phyloP scores from a whole-genome alignment of 92 coral and sea anemone genomes.

The Epizoanthus rinbou region DNA sequence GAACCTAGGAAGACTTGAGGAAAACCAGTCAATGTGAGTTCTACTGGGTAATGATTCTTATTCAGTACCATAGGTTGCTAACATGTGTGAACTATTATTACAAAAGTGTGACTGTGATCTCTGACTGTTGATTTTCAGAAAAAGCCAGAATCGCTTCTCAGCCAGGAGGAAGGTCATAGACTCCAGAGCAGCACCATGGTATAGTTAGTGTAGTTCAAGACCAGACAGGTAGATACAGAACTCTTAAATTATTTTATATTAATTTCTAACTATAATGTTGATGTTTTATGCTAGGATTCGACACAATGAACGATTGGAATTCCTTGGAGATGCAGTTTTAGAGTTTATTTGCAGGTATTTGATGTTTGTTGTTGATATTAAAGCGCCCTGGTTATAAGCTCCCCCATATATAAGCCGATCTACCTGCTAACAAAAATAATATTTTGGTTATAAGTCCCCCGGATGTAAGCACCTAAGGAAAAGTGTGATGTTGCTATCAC shows the following conservation, averaged over 20 bases:
- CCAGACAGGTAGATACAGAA: conserved; percentile 1
- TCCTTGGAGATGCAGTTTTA: conserved; percentile 94
- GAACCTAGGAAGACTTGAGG: conserved; percentile 94
- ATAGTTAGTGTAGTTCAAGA: conserved; percentile 1
- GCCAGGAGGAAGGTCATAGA: conserved; percentile 36
- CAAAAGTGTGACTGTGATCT: not conserved
- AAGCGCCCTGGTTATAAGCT: no score
- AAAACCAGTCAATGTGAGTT: conserved; percentile 91
- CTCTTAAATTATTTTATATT: not conserved
- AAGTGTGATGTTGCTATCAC: no score
- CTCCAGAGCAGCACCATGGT: not conserved
- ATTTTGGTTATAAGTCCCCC: no score
- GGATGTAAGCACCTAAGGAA: no score
- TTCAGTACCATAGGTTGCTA: not conserved
- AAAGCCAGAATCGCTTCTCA: conserved; percentile 5
- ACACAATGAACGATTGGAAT: conserved; percentile 97
- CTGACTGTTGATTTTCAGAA: conserved; percentile 31
- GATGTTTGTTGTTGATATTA: not conserved
- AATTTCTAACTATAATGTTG: not conserved
- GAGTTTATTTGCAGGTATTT: conserved; percentile 86
- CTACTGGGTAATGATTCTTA: not conserved
- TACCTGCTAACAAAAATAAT: no score
- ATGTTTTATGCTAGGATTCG: conserved; percentile 69
- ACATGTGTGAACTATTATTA: not conserved
- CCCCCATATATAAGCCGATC: no score